These are phyloP conservation scores for Timema podura DNA, from an alignment of 2,888 invertebrate genomes.

Conservation along the genomic window DNA sequence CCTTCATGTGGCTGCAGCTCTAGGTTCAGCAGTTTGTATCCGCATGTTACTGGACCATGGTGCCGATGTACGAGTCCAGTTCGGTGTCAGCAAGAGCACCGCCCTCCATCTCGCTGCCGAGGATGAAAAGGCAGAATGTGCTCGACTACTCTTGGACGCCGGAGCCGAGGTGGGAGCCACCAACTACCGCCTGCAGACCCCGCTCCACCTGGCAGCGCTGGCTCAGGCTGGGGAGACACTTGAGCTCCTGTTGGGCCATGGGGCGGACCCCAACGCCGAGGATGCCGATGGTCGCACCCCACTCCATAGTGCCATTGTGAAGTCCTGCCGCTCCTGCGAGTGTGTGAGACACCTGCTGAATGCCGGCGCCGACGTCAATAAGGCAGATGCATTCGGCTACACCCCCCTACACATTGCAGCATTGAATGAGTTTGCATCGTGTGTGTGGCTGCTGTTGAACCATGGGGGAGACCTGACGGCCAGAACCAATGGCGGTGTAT, in stretches of 20 bases:
- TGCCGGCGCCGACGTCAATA: conserved; percentile 53
- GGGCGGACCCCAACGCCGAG: conserved; percentile 60
- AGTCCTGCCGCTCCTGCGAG: conserved; percentile 63
- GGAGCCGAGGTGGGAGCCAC: conserved; percentile 72
- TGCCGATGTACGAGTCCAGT: conserved; percentile 72
- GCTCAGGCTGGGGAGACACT: conserved; percentile 76
- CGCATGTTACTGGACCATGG: conserved; percentile 71
- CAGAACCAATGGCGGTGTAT: conserved; percentile 74
- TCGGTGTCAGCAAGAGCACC: conserved; percentile 67
- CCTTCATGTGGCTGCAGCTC: conserved; percentile 72
- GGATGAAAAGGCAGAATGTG: conserved; percentile 78
- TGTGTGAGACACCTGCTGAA: conserved; percentile 58
- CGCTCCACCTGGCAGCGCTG: conserved; percentile 77
- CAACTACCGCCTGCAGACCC: conserved; percentile 73
- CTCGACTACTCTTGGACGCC: conserved; percentile 64
- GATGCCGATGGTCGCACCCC: conserved; percentile 75
- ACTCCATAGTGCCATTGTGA: conserved; percentile 74
- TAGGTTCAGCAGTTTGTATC: conserved; percentile 66
- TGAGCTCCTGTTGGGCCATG: conserved; percentile 62
- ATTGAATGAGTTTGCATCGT: conserved; percentile 73
- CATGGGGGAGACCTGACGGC: conserved; percentile 79
- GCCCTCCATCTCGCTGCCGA: conserved; percentile 85
- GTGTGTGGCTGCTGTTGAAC: conserved; percentile 66
- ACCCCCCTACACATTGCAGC: conserved; percentile 80
- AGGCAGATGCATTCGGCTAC: conserved; percentile 76